A percentile compares a stretch with the other conserved stretches of the same genome.
Evolutionary conservation across 2,113 vertebrate species (phyloP).

Genomic region (Caranx ignobilis): DNA sequence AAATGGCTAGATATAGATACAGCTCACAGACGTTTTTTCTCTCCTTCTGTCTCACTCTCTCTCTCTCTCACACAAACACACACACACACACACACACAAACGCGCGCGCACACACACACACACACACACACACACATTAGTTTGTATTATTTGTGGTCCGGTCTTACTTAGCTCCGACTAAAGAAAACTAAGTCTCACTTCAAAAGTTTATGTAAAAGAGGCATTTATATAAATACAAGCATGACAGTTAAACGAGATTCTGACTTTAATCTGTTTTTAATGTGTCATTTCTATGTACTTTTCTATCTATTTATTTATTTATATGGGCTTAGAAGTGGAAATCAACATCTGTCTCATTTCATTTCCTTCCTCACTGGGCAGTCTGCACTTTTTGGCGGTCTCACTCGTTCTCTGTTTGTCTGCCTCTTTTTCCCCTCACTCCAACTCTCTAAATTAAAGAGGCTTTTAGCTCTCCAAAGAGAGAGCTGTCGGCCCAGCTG

Average conservation of each 20-base stretch:
- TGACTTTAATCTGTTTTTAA: constrained; percentile 28
- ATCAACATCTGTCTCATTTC: constrained; percentile 56
- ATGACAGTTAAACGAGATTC: not conserved
- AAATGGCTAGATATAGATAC: constrained; percentile 52
- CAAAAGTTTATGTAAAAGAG: not conserved
- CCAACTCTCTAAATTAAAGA: constrained; percentile 75
- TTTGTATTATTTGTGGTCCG: not conserved
- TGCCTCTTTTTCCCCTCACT: constrained; percentile 40
- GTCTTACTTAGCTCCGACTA: not conserved
- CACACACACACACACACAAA: too few relatives aligned
- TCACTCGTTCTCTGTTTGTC: constrained; percentile 44
- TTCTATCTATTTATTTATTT: constrained; percentile 20
- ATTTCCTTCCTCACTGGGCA: constrained; percentile 37
- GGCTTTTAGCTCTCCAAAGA: constrained; percentile 75
- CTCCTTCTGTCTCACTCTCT: too few relatives aligned
- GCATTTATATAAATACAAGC: not conserved
- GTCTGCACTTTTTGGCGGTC: constrained; percentile 24
- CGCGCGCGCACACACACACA: not conserved
- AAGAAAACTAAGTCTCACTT: not conserved
- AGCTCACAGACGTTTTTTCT: not conserved
- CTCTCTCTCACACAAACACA: not conserved
- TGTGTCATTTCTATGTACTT: constrained; percentile 9
- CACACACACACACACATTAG: not conserved
- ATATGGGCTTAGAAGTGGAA: constrained; percentile 18
- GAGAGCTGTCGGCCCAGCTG: constrained; percentile 76